These are phyloP conservation scores for Chrysomallon squamiferum DNA, from an alignment of 1,140 invertebrate genomes.

Conservation along the genomic window DNA sequence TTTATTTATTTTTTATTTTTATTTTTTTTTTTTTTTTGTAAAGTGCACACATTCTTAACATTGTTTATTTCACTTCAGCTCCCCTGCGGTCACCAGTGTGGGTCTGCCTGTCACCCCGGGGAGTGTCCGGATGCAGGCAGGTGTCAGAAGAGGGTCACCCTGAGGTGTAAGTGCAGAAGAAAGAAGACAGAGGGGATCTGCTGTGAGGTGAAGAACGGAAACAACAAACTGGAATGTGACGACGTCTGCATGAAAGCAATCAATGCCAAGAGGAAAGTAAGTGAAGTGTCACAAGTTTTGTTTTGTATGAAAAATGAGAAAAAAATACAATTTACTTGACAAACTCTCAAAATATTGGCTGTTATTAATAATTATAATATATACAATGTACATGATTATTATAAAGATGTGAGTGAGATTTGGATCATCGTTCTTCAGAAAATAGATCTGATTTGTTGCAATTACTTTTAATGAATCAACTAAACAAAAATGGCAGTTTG, in stretches of 20 bases:
- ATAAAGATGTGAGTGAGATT: too few species aligned
- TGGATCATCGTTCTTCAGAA: too few species aligned
- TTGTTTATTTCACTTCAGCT: constrained; percentile 56
- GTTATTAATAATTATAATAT: too few species aligned
- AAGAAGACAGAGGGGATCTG: constrained; percentile 81
- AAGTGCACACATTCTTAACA: not conserved
- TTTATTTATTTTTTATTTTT: too few species aligned
- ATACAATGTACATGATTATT: too few species aligned
- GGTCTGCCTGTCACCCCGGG: constrained; percentile 78
- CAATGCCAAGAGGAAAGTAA: constrained; percentile 51
- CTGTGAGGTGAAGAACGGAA: constrained; percentile 37
- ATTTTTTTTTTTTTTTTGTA: not conserved
- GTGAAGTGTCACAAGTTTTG: too few species aligned
- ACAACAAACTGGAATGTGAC: constrained; percentile 56
- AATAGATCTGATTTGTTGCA: too few species aligned
- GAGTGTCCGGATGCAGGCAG: constrained; percentile 72
- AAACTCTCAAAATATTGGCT: too few species aligned
- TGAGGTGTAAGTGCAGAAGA: constrained; percentile 80
- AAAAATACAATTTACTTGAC: not conserved
- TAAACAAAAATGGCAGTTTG: not conserved
- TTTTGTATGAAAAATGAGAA: constrained; percentile 3
- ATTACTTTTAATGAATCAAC: too few species aligned
- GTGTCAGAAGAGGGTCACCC: constrained; percentile 81
- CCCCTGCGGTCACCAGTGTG: constrained; percentile 76
- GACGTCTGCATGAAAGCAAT: constrained; percentile 46